Percentiles rank a stretch among this genome's conserved stretches.
phyloP scores from a whole-genome alignment of 2,113 vertebrate genomes.

The Sylvia atricapilla region DNA sequence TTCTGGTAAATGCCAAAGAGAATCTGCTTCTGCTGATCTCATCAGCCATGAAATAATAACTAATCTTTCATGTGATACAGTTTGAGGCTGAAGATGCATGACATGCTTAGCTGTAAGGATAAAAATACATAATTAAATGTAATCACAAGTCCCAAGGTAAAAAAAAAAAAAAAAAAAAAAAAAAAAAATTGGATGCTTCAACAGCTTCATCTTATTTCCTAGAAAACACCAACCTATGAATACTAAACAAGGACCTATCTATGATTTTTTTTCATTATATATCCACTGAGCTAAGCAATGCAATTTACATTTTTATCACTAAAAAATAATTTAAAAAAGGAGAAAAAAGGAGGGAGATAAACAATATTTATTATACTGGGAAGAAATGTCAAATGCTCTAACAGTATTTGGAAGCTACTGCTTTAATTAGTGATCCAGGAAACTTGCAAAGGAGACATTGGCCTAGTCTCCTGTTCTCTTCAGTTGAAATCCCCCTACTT shows the following conservation, averaged over 20 bases:
- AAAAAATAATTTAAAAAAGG: not conserved
- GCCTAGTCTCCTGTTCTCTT: not conserved
- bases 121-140: conserved; percentile 9
- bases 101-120: not conserved
- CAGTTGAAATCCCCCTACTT: not conserved
- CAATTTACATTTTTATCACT: not conserved
- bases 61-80: not conserved
- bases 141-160: not conserved
- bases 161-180: not conserved
- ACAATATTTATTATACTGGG: not conserved
- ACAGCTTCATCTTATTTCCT: conserved; percentile 14
- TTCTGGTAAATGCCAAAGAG: not conserved
- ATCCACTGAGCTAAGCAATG: not conserved
- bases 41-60: not conserved
- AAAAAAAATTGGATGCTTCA: not conserved
- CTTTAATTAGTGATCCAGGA: not conserved
- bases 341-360: not conserved
- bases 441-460: not conserved
- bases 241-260: not conserved
- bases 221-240: not conserved
- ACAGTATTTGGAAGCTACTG: not conserved
- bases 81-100: not conserved
- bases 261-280: not conserved
- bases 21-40: not conserved
- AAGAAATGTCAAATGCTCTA: not conserved